Base-by-base conservation (phyloP, 2,888 invertebrate species). In the Agrotis clavis region DNA sequence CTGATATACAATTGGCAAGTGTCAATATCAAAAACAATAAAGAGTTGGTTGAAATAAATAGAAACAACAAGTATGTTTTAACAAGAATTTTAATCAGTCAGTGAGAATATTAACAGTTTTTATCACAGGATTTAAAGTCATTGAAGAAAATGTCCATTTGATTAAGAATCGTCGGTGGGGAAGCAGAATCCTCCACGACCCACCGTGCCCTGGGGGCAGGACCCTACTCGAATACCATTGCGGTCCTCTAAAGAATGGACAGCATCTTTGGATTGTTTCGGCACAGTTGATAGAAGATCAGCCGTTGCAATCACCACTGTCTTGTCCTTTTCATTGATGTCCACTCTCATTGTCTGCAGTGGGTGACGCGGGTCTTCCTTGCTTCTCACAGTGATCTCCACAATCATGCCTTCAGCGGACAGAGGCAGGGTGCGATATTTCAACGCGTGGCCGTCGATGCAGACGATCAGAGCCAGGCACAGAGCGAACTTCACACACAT, bases 301-400 rank as follows among this genome's bases (percentile, higher is more conserved):
- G 74, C 74, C 47, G 47, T 54, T 9, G 76, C 54, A 18, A 74
- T 56, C 64, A 57, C 71, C 53, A 76, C 79, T 47, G 61, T 74
- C 54, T 83, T 74, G 16, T 74, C 51, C 25, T 70, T 62, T 19
- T 68, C 74, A 48, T 79, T 50, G 64, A 80, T 69, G 0, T 86
- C 79, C 13, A 87, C 59, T 18, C 74, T 84, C 74, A 76, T 65
- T 16, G 79, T 70, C 2, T 72, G 63, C 13, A 82, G 18, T 6
- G 79, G 78, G n/a, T 64, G 66, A 7, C 59, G 60, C 0, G 62
- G 21, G 18, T 66, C 74, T 1, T 67, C 68, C 16, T 86, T 80
- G n/a, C 71, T 77, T 45, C 81, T 83, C 50, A 89, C 75, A 7
- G 74, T 62, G 9, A 87, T 74, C 14, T 89, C 86, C 71, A 88